Evolutionary conservation across 92 coral and sea anemone genomes (phyloP).

Genomic region (Palythoa caribaeorum): DNA sequence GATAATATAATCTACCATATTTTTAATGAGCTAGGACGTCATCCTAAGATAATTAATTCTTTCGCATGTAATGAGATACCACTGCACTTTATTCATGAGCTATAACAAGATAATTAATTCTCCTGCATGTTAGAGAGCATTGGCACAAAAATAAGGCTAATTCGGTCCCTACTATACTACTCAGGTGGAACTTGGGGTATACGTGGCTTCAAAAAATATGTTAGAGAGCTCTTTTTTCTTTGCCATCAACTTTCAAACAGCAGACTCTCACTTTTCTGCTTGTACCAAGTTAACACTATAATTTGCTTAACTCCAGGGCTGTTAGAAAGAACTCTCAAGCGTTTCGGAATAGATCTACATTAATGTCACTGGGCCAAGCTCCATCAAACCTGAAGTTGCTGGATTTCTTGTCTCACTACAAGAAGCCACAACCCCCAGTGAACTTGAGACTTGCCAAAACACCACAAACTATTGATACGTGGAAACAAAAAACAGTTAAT

Average conservation of each 20-base stretch:
- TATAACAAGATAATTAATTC: too few species aligned
- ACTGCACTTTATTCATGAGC: too few species aligned
- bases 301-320: constrained; percentile 45
- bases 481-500: constrained; percentile 89
- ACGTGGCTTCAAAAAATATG: too few species aligned
- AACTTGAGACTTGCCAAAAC: constrained; percentile 97
- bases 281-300: constrained; percentile 33
- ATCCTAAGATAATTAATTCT: too few species aligned
- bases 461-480: constrained; percentile 93
- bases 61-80: too few species aligned
- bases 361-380: constrained; percentile 74
- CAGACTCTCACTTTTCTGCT: neutral
- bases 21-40: too few species aligned
- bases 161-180: too few species aligned
- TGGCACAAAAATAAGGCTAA: too few species aligned
- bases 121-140: too few species aligned
- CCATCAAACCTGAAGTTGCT: constrained; percentile 87
- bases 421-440: constrained; percentile 98
- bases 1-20: too few species aligned
- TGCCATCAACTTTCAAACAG: neutral
- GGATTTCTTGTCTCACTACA: constrained; percentile 94
- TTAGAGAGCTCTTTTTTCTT: neutral
- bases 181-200: too few species aligned
- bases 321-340: constrained; percentile 78
- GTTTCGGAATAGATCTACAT: constrained; percentile 67